Evolutionary conservation across 2,797 vertebrate species (phyloP), one percentile per base, ranked within the genome.

Genomic region (Florisuga fusca): DNA sequence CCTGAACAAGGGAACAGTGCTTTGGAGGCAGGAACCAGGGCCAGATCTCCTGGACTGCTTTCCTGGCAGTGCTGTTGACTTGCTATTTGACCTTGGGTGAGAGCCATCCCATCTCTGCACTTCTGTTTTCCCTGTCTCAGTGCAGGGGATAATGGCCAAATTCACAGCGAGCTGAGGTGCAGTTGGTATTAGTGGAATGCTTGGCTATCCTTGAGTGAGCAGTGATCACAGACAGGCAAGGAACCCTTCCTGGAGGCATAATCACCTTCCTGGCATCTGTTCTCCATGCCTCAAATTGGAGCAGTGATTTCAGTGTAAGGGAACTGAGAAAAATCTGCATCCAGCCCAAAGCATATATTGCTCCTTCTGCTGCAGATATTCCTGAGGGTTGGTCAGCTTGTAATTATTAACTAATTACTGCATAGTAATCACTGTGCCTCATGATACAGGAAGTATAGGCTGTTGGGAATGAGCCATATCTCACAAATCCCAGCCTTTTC

Each of bases 361-460:
- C 85, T 89, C 71, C 85, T 89, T 16, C 85, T 76, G 86, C 75
- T 36, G 3, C 46, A 43, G 46, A n/a, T 79, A 34, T 9, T 84
- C 91, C 83, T 4, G 12, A 23, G 72, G 79, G 33, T 38, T 62
- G 89, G 57, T 43, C 89, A 83, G 68, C 59, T 67, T 84, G 67
- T 91, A 94, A 93, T 95, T 85, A 93, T 91, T 94, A 87, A 94
- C 86, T 87, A 55, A 91, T 87, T 72, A 58, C 50, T 19, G 53
- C 20, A 6, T 34, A 15, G 54, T 27, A 54, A 67, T 78, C 62
- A 2, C 62, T 6, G 61, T 54, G 75, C 83, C 66, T 4, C 43
- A 12, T 82, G 46, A 68, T n/a, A 4, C 57, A 54, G 88, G 91
- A 93, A 84, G 85, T 9, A 2, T 0, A 3, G 79, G 38, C 53